phyloP scores from a whole-genome alignment of 2,113 vertebrate species.

The Callipepla squamata region DNA sequence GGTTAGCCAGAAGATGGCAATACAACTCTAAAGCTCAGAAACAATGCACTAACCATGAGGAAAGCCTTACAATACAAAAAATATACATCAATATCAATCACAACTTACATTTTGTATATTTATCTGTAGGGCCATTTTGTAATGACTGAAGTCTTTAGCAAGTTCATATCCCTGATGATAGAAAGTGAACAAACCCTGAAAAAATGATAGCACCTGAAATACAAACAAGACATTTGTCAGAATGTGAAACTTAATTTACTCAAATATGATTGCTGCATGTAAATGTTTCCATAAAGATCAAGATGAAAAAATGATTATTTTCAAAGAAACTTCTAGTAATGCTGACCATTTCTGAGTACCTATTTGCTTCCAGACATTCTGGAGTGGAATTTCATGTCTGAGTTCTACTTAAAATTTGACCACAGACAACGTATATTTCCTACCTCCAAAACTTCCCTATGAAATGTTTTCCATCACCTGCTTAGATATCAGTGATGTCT shows the following conservation, averaged over 20 bases:
- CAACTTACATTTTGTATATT: slow-evolving; percentile 98
- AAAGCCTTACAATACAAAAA: rapidly evolving
- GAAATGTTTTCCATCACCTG: neutral
- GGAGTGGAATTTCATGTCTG: neutral
- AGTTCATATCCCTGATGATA: slow-evolving; percentile 98
- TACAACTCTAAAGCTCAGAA: neutral
- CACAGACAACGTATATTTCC: rapidly evolving
- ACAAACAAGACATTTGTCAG: slow-evolving; percentile 24
- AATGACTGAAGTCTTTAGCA: slow-evolving; percentile 97
- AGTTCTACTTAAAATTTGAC: neutral
- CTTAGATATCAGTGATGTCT: neutral
- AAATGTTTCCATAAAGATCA: neutral
- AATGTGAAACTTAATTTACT: neutral
- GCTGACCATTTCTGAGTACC: neutral
- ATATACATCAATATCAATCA: neutral
- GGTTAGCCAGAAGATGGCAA: slow-evolving; percentile 75
- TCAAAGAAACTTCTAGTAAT: neutral
- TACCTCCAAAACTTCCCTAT: neutral
- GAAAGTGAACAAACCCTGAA: slow-evolving; percentile 98
- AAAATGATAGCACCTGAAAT: slow-evolving; percentile 94
- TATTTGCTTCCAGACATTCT: neutral
- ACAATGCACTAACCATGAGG: neutral
- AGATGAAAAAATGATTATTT: neutral
- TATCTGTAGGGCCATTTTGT: slow-evolving; percentile 94
- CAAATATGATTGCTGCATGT: neutral